A percentile compares a stretch with the other conserved stretches of the same genome.
Evolutionary conservation across 2,888 invertebrate genomes (phyloP).

Genomic region (Theretra japonica): DNA sequence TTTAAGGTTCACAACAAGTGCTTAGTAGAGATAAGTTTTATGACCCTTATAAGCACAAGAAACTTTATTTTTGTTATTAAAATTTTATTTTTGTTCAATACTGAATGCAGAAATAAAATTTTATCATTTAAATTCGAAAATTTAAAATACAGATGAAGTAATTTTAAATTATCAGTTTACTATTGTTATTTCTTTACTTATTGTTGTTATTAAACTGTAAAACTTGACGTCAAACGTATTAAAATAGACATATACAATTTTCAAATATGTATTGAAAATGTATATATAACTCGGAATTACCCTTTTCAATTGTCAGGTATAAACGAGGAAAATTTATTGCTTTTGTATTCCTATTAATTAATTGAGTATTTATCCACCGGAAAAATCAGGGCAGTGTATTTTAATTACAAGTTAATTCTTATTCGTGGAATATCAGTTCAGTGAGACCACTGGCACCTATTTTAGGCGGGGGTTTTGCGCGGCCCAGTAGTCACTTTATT

Average conservation of each 20-base stretch:
- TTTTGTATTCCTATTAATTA: not conserved
- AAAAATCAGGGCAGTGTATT: no score
- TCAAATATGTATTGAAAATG: not conserved
- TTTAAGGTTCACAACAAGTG: no score
- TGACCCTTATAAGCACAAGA: no score
- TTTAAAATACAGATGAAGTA: no score
- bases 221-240: not conserved
- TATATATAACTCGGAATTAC: conserved; percentile 20
- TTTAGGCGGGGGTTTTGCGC: no score
- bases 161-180: no score
- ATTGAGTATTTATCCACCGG: not conserved
- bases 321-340: not conserved
- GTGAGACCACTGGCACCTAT: not conserved
- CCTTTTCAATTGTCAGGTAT: conserved; percentile 24
- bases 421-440: not conserved
- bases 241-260: not conserved
- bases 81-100: no score
- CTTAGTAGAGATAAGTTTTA: no score
- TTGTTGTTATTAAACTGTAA: not conserved
- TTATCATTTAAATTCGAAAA: no score
- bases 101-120: no score
- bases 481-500: no score
- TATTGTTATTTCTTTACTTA: not conserved
- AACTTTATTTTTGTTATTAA: no score
- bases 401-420: not conserved